phyloP scores from a whole-genome alignment of 2,888 invertebrate genomes.

The Minunthozetes semirufus region DNA sequence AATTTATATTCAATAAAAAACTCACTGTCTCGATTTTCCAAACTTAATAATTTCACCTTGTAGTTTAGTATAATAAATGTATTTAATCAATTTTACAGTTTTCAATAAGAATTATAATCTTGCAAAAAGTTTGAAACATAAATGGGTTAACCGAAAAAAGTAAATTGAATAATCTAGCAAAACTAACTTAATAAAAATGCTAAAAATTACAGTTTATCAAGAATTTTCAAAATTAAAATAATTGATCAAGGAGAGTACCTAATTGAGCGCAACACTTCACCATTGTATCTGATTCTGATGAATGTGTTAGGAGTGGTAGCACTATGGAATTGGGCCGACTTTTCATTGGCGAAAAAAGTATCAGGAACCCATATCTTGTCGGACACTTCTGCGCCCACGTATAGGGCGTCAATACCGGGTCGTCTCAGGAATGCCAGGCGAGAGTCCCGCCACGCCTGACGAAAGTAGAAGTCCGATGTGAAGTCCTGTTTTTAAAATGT shows the following conservation, averaged over 20 bases:
- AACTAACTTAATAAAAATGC: no score
- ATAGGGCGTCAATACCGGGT: conserved; percentile 79
- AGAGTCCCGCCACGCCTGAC: conserved; percentile 97
- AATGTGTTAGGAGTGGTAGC: conserved; percentile 99
- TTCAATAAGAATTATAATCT: no score
- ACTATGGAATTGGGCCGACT: conserved; percentile 99
- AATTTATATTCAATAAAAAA: no score
- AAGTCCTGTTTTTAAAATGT: conserved; percentile 68
- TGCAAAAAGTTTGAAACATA: no score
- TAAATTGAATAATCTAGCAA: no score
- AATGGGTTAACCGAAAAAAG: no score
- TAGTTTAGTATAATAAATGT: no score
- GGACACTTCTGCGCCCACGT: conserved; percentile 89
- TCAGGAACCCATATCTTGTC: conserved; percentile 99
- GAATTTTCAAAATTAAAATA: no score
- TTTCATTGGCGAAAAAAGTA: conserved; percentile 99
- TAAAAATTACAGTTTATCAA: no score
- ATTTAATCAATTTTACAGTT: no score
- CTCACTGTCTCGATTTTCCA: no score
- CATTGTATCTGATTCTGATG: conserved; percentile 89
- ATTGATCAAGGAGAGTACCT: conserved; percentile 67
- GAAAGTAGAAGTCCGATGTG: conserved; percentile 97
- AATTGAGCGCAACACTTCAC: conserved; percentile 89
- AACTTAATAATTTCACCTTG: no score
- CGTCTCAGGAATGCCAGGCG: conserved; percentile 84